Conservation (phyloP, 2,797 vertebrate species). For the Notolabrus celidotus region DNA sequence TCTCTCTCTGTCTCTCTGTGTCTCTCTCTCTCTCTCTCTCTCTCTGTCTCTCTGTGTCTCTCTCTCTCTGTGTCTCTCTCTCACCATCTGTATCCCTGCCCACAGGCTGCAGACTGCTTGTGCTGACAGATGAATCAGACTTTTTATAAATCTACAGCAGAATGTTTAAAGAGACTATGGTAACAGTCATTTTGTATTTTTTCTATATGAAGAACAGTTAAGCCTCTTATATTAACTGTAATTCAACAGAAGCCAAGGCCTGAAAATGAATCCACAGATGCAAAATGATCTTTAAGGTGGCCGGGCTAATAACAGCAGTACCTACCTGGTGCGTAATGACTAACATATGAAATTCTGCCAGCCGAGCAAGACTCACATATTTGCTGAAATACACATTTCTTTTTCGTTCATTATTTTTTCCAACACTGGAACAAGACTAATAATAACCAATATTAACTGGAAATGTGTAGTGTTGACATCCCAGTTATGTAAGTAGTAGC, state of each 20-base stretch:
- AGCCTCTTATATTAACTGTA: conserved; percentile 12
- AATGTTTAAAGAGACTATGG: conserved; percentile 38
- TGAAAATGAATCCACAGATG: conserved; percentile 8
- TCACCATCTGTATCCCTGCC: conserved; percentile 36
- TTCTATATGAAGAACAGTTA: conserved; percentile 26
- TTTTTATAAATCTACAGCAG: conserved; percentile 57
- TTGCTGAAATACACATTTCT: not conserved
- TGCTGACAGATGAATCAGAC: conserved; percentile 60
- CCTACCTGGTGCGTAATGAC: conserved; percentile 29
- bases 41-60: conserved; percentile 30
- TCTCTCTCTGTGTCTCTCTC: conserved; percentile 12
- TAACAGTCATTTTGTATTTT: conserved; percentile 39
- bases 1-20: conserved; percentile 30
- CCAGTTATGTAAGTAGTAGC: not conserved
- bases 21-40: conserved; percentile 18
- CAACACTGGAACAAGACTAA: not conserved
- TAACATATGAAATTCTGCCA: conserved; percentile 28
- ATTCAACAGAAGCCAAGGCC: conserved; percentile 1
- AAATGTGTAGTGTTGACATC: not conserved
- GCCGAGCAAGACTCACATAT: conserved; percentile 15
- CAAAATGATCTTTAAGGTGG: conserved; percentile 7
- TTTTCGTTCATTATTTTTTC: not conserved
- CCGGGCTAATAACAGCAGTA: conserved; percentile 20
- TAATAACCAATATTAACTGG: not conserved
- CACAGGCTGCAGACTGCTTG: conserved; percentile 49